Evolutionary conservation across 2,888 invertebrate genomes (phyloP).

Genomic region (Pyrochroa serraticornis): DNA sequence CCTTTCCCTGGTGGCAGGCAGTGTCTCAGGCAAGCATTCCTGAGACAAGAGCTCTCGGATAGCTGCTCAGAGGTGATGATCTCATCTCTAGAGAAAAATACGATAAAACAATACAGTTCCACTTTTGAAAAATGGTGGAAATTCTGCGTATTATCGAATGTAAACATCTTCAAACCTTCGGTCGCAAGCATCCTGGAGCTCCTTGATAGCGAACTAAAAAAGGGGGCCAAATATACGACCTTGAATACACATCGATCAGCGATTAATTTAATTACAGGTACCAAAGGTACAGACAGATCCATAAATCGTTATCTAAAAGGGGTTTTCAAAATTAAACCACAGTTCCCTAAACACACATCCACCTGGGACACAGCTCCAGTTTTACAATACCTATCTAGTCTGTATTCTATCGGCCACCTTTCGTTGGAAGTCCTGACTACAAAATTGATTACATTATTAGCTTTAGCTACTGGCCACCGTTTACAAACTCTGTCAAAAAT

Average conservation of each 20-base stretch:
- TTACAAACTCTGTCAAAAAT: not conserved
- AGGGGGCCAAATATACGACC: not conserved
- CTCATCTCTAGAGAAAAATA: not conserved
- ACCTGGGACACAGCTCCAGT: not conserved
- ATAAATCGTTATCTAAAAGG: not conserved
- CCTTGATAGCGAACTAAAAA: not conserved
- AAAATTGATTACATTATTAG: not conserved
- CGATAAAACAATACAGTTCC: conserved; percentile 1
- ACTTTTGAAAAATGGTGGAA: not conserved
- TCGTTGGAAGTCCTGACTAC: not conserved
- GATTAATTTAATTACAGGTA: not conserved
- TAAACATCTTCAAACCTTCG: not conserved
- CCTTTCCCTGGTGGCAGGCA: conserved; percentile 22
- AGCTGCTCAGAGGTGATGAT: not conserved
- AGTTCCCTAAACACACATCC: not conserved
- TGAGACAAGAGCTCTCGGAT: no score
- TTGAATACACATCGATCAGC: not conserved
- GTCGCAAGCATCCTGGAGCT: not conserved
- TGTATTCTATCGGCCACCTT: not conserved
- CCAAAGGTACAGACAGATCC: not conserved
- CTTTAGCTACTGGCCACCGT: not conserved
- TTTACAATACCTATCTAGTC: not conserved
- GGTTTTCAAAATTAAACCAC: not conserved
- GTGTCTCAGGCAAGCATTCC: conserved; percentile 8
- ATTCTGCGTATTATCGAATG: not conserved